Evolutionary conservation across 1,140 invertebrate genomes (phyloP), one percentile per base, ranked within the genome.

Genomic region (Mamestra configurata): DNA sequence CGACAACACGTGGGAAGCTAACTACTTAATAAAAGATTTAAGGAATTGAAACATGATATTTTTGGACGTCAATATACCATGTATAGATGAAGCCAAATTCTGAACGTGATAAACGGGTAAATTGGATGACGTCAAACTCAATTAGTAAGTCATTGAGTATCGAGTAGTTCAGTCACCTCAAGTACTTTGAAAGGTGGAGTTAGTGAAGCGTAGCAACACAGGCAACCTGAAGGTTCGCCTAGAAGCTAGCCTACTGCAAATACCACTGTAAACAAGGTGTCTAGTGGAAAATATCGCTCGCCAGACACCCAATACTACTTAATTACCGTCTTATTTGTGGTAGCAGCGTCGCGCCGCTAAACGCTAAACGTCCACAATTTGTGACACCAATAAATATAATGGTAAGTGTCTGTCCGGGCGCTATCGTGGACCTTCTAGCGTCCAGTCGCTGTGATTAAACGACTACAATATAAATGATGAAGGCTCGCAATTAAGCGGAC

Each of bases 391-490:
- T 51, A 71, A 71, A 71, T 71, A 71, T 71, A 51, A 71, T 46
- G 24, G 43, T 51, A 51, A 71, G 46, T 31, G 61, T 43, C 37
- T 11, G 6, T 20, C 6, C 57, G 61, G 40, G 40, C 18, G 20
- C 40, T 68, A 55, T 73, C 71, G 66, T 10, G 49, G 68, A 22
- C 71, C 37, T 27, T 20, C 15, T 46, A 35, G 24, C 31, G 66
- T 31, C 75, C 61, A 40, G 53, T 61, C 79, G 80, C 46, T 57
- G 84, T 89, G 89, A 92, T 92, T 91, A 92, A 91, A 88, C 83
- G 90, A 88, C 86, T 89, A 88, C 87, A 90, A 89, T 91, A 91
- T 89, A 90, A 89, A 90, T 91, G 89, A 93, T 87, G 85, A 87
- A 89, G 86, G 77, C 82, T 61, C 24, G 86, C 90, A 92, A 91